Base-by-base conservation (phyloP, 2,113 vertebrate genomes). In the Toxotes jaculatrix region DNA sequence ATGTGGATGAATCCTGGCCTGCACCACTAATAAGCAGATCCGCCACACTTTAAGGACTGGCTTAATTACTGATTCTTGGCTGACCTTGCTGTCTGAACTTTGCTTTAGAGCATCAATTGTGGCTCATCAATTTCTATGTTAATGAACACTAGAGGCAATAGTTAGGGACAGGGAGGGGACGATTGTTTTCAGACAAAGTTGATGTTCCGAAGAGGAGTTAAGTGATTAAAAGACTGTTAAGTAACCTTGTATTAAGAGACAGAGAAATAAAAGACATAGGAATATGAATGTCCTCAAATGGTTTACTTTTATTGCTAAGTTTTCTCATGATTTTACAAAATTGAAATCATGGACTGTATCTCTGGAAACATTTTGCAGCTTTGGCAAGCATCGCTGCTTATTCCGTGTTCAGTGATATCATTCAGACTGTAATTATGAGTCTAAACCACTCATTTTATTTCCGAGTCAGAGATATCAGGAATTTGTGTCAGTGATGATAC, bases 11-110 rank as follows among this genome's bases (percentile, higher is more conserved):
- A 61, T 89, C 79, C 65, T 66, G 79, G 81, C 83, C 72, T 61
- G 69, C 72, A 74, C 75, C 69, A 42, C 89, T 91, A 88, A 92
- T 87, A 87, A 77, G 85, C 82, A 78, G 74, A 92, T 89, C 88
- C 36, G 78, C 78, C 79, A 78, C 85, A 90, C 86, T 91, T 93
- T 82, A 84, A 91, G 85, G 72, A 90, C 88, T 73, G 85, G 73
- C 85, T 94, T 94, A 94, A 94, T 94, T 92, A 93, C 92, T 69
- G 89, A 87, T 88, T 91, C 86, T 91, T 93, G 93, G 92, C 92
- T 89, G 93, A 93, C 93, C 92, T 94, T 94, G 92, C 89, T 85
- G 84, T 86, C 82, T 90, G 91, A 92, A 92, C 91, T 90, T 93
- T 88, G 92, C 92, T 93, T 91, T 87, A 85, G 89, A 91, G 88